Base-by-base conservation (phyloP, 2,113 vertebrate genomes). In the Eulemur rufifrons region DNA sequence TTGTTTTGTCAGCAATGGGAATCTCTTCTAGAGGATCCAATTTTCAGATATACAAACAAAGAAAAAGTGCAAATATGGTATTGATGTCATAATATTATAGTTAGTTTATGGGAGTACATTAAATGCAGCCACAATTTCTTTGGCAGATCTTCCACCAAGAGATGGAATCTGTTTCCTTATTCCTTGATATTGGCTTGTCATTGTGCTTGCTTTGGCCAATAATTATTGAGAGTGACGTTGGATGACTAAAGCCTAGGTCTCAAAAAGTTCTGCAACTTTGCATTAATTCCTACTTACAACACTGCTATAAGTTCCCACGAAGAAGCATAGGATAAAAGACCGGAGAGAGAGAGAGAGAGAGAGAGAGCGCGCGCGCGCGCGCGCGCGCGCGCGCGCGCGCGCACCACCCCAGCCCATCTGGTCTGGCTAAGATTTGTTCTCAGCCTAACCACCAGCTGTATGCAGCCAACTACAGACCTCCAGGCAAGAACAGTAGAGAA, bases 391-490 rank as follows among this genome's bases (percentile, higher is more conserved):
- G 39, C 39, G 3, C 39, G 39, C 3, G 39, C 39, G 39, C 39
- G 39, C 39, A 39, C 39, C 39, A 39, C 39, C 39, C 39, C 39
- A 39, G 39, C 3, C 17, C n/a, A n/a, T 13, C 20, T 64, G 21
- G 25, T 47, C 27, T 23, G 66, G 11, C 10, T 27, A 34, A 73
- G 25, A 4, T 10, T 20, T 39, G 2, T 7, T n/a, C 6, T 21
- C 17, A 93, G 0, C 20, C 37, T 63, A 71, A 17, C 7, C 15
- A 27, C 4, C 8, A 25, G n/a, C 3, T 37, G 6, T 37, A 27
- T 25, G 14, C 10, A 0, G 2, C 0, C 13, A 32, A 27, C 0
- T 45, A 12, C 52, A 20, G 25, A 15, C 0, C 29, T 86, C 8
- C 15, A 18, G 7, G 32, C 17, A 14, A 77, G 63, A 81, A 25